Evolutionary conservation across 2,888 invertebrate genomes (phyloP), one percentile per base, ranked within the genome.

Genomic region (Charanyca ferruginea): DNA sequence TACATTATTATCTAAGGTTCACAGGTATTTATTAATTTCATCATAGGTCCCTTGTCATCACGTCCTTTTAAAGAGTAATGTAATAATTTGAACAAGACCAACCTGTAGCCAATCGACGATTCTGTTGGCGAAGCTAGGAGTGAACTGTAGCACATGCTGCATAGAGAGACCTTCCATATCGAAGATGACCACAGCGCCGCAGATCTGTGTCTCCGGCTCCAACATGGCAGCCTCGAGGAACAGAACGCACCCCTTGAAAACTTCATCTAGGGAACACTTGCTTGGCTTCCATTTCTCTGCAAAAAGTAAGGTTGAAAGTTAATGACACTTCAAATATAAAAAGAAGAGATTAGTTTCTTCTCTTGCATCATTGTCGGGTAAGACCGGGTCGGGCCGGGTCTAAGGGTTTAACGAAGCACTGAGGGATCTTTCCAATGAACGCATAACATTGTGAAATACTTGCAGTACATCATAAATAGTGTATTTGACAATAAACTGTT

Each of bases 31-130:
- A 32, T 32, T 32, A 32, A 32, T 7, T 11, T 32, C 1, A 11
- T 11, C 11, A 32, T 32, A 32, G 2, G 32, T 8, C 8, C 11
- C 32, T 11, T 11, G 11, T 9, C 2, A 2, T 32, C 32, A 1
- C 32, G 11, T 11, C 11, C 11, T 32, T 32, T 32, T 7, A 32
- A 2, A 2, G 2, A 32, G 32, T 7, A 1, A 0, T 32, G 11
- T 11, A 32, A 11, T 1, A 28, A 28, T 32, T 32, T 16, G 0
- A 47, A 16, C 28, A 25, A 4, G n/a, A 54, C 48, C 44, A 87
- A 97, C 97, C 96, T 98, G 98, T 25, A 98, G 92, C 97, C 97
- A 98, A 85, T 98, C 98, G 4, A 98, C 97, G 79, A 98, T 97
- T 83, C 98, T 96, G 91, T 97, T 98, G 35, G 98, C 98, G 85